phyloP scores from a whole-genome alignment of 2,797 vertebrate species.

The Tenualosa ilisha region DNA sequence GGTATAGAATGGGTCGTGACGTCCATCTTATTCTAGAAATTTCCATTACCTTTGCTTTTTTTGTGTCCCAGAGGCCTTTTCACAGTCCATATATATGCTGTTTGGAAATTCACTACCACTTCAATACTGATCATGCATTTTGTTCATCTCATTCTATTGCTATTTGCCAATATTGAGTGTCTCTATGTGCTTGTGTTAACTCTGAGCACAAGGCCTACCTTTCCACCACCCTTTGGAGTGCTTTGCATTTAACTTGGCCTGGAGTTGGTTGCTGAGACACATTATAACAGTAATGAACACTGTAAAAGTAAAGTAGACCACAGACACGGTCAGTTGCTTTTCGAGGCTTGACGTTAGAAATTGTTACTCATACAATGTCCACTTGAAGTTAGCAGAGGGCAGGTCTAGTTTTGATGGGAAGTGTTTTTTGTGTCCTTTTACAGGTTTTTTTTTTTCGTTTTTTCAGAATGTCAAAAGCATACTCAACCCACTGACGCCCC shows the following conservation, averaged over 20 bases:
- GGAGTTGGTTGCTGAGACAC: background rate
- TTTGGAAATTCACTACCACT: background rate
- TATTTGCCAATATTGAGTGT: background rate
- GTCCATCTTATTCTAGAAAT: background rate
- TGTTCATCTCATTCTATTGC: background rate
- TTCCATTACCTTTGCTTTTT: background rate
- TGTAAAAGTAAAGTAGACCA: background rate
- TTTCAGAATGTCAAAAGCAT: background rate
- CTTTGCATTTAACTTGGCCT: background rate
- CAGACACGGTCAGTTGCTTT: background rate
- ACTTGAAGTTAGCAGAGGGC: background rate
- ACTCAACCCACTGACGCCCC: background rate
- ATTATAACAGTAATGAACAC: background rate
- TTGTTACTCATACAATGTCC: background rate
- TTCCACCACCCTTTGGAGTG: background rate
- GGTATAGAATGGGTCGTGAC: background rate
- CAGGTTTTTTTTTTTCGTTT: background rate
- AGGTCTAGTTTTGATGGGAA: background rate
- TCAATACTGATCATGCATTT: background rate
- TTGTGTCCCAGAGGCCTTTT: background rate
- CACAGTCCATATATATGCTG: background rate
- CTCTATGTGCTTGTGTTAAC: background rate
- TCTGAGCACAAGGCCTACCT: background rate
- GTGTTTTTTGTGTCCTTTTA: background rate
- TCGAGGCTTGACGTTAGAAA: background rate